Conservation (phyloP, 2,113 vertebrate species). For the Nettapus auritus region DNA sequence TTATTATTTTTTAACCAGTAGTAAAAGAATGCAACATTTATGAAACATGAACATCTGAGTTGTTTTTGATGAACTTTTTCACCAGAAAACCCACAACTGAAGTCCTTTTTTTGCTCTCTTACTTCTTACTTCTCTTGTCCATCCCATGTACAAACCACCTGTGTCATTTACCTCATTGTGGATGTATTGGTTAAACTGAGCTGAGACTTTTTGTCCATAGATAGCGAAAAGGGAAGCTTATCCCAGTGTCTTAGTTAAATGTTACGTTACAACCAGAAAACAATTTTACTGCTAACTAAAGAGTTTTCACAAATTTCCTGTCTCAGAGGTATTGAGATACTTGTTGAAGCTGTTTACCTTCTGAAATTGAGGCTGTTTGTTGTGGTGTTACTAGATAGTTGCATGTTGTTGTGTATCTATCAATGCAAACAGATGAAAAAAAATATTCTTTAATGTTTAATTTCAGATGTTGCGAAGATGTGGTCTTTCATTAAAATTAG, state of each 20-base stretch:
- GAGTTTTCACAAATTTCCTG: not conserved
- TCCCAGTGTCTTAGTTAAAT: not conserved
- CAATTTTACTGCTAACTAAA: not conserved
- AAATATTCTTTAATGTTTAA: not conserved
- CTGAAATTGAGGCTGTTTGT: not conserved
- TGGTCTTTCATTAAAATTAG: not conserved
- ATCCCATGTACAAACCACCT: accelerated
- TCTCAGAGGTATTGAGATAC: not conserved
- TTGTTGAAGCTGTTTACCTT: not conserved
- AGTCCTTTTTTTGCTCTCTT: not conserved
- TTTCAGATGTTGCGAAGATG: not conserved
- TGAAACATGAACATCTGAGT: not conserved
- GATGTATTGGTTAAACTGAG: not conserved
- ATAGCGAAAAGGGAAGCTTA: not conserved
- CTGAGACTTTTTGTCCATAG: not conserved
- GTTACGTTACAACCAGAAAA: not conserved
- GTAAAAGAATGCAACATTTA: not conserved
- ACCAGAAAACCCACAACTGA: not conserved
- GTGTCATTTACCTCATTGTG: not conserved
- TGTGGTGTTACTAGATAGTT: not conserved
- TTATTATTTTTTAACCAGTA: too few relatives aligned
- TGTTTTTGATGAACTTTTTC: not conserved
- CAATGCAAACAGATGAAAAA: not conserved
- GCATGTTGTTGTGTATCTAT: not conserved
- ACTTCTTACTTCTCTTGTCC: not conserved